Conservation (phyloP, 2,113 vertebrate genomes). For the Gopherus flavomarginatus region DNA sequence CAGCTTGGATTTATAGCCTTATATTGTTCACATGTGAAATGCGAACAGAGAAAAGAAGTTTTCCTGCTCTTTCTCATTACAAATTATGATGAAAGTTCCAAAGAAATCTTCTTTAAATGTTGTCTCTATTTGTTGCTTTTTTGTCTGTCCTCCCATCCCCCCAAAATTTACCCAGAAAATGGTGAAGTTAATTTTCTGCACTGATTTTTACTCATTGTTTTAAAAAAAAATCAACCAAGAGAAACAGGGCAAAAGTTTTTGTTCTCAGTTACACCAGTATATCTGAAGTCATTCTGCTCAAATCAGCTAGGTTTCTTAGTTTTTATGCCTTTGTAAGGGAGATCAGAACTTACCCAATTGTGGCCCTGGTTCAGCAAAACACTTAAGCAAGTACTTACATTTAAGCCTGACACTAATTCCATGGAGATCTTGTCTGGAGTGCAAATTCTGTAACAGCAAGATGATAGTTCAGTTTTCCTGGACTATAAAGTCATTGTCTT, state of each 20-base stretch:
- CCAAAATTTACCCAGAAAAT: not conserved
- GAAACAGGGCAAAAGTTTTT: not conserved
- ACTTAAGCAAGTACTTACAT: not conserved
- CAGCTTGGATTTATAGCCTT: constrained; percentile 21
- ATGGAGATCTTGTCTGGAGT: not conserved
- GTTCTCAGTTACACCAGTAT: not conserved
- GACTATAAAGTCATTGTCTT: fast-evolving
- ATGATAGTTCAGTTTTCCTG: not conserved
- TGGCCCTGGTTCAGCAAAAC: not conserved
- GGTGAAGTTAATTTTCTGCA: not conserved
- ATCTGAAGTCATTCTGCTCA: fast-evolving
- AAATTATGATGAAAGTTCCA: constrained; percentile 43
- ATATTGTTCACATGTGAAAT: constrained; percentile 33
- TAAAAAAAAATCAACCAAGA: not conserved
- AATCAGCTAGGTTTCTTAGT: not conserved
- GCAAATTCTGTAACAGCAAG: not conserved
- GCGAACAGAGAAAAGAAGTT: constrained; percentile 40
- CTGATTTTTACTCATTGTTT: too few species aligned
- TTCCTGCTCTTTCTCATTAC: constrained; percentile 51
- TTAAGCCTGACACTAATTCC: fast-evolving
- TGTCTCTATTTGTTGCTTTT: not conserved
- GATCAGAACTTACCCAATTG: not conserved
- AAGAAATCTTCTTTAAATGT: constrained; percentile 46
- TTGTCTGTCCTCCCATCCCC: not conserved
- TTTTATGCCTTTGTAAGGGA: not conserved